Conservation (phyloP, 2,888 invertebrate species). For the Cephus runcator region DNA sequence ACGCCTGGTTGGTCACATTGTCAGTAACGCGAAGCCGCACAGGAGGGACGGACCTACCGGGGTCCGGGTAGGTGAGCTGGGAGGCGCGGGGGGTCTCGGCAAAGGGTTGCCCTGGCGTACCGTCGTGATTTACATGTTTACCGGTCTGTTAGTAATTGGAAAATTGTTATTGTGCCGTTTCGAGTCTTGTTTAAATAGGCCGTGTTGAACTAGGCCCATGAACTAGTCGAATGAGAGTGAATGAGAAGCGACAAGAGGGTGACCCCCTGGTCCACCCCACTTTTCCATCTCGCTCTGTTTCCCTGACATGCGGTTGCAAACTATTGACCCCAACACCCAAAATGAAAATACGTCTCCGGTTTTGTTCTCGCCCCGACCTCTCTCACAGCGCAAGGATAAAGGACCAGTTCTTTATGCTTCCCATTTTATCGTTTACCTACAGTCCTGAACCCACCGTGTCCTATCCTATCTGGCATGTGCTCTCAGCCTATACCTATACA, state of each 20-base stretch:
- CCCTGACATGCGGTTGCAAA: constrained; percentile 10
- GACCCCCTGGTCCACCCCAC: too few species aligned
- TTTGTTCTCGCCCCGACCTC: neutral
- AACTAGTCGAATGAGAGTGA: neutral
- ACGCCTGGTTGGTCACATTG: constrained; percentile 19
- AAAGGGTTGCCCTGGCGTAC: constrained; percentile 17
- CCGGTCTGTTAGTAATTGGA: constrained; percentile 31
- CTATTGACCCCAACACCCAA: constrained; percentile 7
- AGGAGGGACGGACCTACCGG: constrained; percentile 15
- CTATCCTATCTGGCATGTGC: too few species aligned
- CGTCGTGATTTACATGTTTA: constrained; percentile 31
- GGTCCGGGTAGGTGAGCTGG: neutral
- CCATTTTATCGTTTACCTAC: too few species aligned
- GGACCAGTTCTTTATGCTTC: too few species aligned
- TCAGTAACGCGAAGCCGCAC: neutral
- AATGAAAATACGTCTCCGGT: neutral
- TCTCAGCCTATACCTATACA: too few species aligned
- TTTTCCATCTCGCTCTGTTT: constrained; percentile 4
- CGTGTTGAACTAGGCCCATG: constrained; percentile 6
- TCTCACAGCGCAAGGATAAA: too few species aligned
- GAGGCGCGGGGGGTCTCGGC: constrained; percentile 18
- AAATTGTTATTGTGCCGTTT: constrained; percentile 32
- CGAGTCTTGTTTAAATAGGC: constrained; percentile 15
- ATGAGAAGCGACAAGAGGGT: constrained; percentile 1
- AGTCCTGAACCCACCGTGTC: too few species aligned